These are phyloP conservation scores for Drosophila barbarae DNA, from an alignment of 2,888 invertebrate genomes.

Conservation along the genomic window DNA sequence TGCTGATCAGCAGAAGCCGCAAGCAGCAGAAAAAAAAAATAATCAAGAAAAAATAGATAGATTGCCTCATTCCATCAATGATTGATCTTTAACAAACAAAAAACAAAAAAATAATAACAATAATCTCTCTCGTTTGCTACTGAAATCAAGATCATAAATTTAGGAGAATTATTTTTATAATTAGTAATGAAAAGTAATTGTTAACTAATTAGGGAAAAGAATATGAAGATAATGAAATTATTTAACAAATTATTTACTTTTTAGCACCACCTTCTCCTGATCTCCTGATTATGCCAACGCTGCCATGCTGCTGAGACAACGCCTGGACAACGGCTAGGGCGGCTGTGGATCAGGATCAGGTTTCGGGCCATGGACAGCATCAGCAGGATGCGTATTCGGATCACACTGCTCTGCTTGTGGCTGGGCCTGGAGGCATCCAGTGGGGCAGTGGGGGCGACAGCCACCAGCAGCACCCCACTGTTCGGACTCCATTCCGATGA, in stretches of 20 bases:
- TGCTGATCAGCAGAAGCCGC: conserved; percentile 19
- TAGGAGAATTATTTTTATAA: not conserved
- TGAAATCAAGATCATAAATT: not conserved
- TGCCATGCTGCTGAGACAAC: conserved; percentile 63
- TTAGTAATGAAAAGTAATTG: not conserved
- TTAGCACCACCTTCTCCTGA: conserved; percentile 28
- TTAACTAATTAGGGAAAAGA: not conserved
- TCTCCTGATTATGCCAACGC: conserved; percentile 59
- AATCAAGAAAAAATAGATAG: conserved; percentile 1
- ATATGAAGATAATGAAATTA: not conserved
- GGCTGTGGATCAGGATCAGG: conserved; percentile 14
- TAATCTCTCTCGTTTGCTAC: conserved; percentile 13
- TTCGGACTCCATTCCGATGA: conserved; percentile 77
- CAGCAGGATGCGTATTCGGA: conserved; percentile 40
- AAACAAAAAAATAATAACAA: not conserved
- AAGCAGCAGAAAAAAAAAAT: not conserved
- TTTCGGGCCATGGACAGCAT: conserved; percentile 6
- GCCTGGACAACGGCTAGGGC: conserved; percentile 68
- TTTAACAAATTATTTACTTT: not conserved
- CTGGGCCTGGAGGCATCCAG: conserved; percentile 39
- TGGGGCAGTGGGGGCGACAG: conserved; percentile 16
- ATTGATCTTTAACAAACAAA: not conserved
- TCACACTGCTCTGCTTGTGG: conserved; percentile 63
- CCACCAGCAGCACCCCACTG: conserved; percentile 18
- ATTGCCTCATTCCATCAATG: conserved; percentile 16